Conservation (phyloP, 2,888 invertebrate species). For the Ormia ochracea region DNA sequence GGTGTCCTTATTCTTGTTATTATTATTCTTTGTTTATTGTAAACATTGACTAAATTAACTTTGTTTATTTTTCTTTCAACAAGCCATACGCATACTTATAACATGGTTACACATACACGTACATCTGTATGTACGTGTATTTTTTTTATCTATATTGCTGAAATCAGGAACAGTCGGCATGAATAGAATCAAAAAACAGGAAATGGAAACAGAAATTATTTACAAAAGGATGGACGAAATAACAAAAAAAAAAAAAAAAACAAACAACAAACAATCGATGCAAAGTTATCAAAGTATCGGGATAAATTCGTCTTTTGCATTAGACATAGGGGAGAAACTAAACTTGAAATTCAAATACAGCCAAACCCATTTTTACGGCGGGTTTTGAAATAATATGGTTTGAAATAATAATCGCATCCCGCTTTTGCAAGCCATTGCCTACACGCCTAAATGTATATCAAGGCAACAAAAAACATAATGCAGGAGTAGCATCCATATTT, state of each 20-base stretch:
- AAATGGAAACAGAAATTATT: neutral
- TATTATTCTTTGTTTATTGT: conserved; percentile 38
- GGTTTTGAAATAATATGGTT: too few species aligned
- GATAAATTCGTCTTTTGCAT: conserved; percentile 9
- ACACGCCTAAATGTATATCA: too few species aligned
- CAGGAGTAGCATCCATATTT: too few species aligned
- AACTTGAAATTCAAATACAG: too few species aligned
- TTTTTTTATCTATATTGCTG: too few species aligned
- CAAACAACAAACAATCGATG: conserved; percentile 43
- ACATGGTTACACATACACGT: neutral
- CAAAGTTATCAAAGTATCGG: conserved; percentile 33
- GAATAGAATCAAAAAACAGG: neutral
- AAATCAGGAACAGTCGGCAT: conserved; percentile 11
- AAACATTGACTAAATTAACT: conserved; percentile 56
- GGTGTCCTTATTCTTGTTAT: conserved; percentile 19
- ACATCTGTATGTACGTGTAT: too few species aligned
- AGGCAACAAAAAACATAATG: too few species aligned
- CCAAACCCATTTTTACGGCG: too few species aligned
- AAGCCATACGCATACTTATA: neutral
- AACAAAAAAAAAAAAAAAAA: too few species aligned
- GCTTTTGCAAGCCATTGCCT: too few species aligned
- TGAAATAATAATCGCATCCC: too few species aligned
- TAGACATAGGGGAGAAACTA: too few species aligned
- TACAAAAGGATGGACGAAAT: conserved; percentile 7
- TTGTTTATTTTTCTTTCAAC: conserved; percentile 52